phyloP scores from a whole-genome alignment of 2,888 invertebrate species.

The Zygaena filipendulae region DNA sequence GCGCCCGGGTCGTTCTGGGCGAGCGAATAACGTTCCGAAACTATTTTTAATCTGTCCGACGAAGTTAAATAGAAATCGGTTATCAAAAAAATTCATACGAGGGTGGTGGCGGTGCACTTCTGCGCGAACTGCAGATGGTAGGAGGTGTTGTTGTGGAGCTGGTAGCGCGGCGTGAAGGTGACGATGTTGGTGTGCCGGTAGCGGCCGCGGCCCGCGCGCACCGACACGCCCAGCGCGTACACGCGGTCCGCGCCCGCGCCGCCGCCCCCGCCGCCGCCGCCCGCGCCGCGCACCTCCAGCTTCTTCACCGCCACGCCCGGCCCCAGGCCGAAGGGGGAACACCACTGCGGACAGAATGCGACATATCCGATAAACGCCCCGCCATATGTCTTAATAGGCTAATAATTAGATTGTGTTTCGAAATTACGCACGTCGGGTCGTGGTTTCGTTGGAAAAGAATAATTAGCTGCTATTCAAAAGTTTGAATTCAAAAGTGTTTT shows the following conservation, averaged over 20 bases:
- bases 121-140: slow-evolving; percentile 89
- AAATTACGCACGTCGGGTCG: no score
- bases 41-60: no score
- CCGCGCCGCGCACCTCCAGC: slow-evolving; percentile 52
- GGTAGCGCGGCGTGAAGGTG: slow-evolving; percentile 92
- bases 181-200: slow-evolving; percentile 93
- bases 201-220: slow-evolving; percentile 87
- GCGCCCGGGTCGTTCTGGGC: slow-evolving; percentile 77
- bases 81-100: slow-evolving; percentile 68
- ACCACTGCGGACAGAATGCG: slow-evolving; percentile 72
- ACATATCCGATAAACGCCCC: not conserved
- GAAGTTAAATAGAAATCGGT: no score
- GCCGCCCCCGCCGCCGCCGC: slow-evolving; percentile 49
- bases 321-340: slow-evolving; percentile 86
- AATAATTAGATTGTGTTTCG: no score
- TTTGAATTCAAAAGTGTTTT: no score
- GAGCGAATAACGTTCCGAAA: no score
- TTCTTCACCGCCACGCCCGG: slow-evolving; percentile 79
- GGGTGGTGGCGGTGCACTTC: slow-evolving; percentile 80
- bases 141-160: slow-evolving; percentile 89
- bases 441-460: no score
- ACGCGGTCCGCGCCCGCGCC: slow-evolving; percentile 66
- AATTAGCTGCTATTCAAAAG: no score
- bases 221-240: slow-evolving; percentile 89
- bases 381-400: no score